Evolutionary conservation across 2,888 invertebrate genomes (phyloP).

Genomic region (Hirtodrosophila duncani): DNA sequence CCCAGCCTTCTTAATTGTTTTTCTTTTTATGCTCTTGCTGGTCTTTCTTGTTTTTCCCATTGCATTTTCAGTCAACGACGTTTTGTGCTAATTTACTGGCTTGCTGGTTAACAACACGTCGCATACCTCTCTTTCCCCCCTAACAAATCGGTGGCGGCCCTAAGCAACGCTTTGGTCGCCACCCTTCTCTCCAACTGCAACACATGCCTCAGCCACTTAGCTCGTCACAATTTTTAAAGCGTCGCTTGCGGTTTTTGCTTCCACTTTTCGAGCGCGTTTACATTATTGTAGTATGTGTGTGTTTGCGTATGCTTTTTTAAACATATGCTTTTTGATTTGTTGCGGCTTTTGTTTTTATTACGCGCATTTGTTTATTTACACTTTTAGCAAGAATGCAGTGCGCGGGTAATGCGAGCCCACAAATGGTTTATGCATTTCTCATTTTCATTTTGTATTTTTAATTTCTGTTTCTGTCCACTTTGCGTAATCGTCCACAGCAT

Average conservation of each 20-base stretch:
- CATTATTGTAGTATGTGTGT: slow-evolving; percentile 39
- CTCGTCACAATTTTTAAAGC: slow-evolving; percentile 21
- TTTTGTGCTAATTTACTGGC: slow-evolving; percentile 42
- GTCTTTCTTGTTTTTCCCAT: slow-evolving; percentile 27
- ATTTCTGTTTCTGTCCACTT: slow-evolving; percentile 35
- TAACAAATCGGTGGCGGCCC: background rate
- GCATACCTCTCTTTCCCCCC: background rate
- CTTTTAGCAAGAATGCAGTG: background rate
- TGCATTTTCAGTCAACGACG: slow-evolving; percentile 38
- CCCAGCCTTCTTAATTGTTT: slow-evolving; percentile 9
- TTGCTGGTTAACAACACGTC: background rate
- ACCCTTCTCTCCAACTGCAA: background rate
- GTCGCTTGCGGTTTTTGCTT: slow-evolving; percentile 24
- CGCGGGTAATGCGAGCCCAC: slow-evolving; percentile 55
- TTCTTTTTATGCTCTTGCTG: slow-evolving; percentile 3
- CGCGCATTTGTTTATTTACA: background rate
- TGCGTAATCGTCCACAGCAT: slow-evolving; percentile 57
- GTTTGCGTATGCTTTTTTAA: slow-evolving; percentile 42
- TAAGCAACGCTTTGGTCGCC: background rate
- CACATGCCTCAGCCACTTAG: background rate
- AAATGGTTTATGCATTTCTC: slow-evolving; percentile 48
- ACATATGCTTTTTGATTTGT: background rate
- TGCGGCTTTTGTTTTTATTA: background rate
- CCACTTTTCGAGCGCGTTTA: slow-evolving; percentile 7
- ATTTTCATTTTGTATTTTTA: background rate